phyloP scores from a whole-genome alignment of 2,888 invertebrate genomes.

The Diarsia brunnea region DNA sequence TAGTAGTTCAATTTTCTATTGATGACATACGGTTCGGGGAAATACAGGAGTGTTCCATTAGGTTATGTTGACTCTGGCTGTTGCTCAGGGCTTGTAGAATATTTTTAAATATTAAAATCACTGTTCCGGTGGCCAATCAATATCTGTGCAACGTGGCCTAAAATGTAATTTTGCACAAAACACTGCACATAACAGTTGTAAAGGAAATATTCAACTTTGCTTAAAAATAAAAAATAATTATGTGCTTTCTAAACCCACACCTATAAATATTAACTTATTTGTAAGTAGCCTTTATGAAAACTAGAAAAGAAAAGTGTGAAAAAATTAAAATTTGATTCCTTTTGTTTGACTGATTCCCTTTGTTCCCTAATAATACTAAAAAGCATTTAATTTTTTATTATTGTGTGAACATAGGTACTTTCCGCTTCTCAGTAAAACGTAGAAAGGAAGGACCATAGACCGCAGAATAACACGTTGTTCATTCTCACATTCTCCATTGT shows the following conservation, averaged over 20 bases:
- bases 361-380: not conserved
- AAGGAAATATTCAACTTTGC: not conserved
- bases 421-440: slow-evolving; percentile 13
- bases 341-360: not conserved
- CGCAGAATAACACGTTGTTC: slow-evolving; percentile 15
- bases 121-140: not conserved
- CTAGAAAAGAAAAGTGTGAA: not conserved
- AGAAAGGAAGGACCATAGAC: slow-evolving; percentile 30
- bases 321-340: not conserved
- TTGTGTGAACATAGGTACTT: not conserved
- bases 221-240: too few species aligned
- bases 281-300: not conserved
- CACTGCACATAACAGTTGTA: not conserved
- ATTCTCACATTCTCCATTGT: slow-evolving; percentile 20
- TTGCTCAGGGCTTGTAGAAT: not conserved
- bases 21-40: slow-evolving; percentile 50
- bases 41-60: slow-evolving; percentile 26
- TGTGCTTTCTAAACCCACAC: too few species aligned
- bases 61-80: slow-evolving; percentile 16
- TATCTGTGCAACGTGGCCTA: not conserved
- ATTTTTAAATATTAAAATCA: not conserved
- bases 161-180: slow-evolving; percentile 1
- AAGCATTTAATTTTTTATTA: not conserved
- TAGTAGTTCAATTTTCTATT: slow-evolving; percentile 48
- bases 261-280: not conserved